These are phyloP conservation scores for Callitettix versicolor DNA, from an alignment of 1,140 invertebrate species.

Conservation along the genomic window DNA sequence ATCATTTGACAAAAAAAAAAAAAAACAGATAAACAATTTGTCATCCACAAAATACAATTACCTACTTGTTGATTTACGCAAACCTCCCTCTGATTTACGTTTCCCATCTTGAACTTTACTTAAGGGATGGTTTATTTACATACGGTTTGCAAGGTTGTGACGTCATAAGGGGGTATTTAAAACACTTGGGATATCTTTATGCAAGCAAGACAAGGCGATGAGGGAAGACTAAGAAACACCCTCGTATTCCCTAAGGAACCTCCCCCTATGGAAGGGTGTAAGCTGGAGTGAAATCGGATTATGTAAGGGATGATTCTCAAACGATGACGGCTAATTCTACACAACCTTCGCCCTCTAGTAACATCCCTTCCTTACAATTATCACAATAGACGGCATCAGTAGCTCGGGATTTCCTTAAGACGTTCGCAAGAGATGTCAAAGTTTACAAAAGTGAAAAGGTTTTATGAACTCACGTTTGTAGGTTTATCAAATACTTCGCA, in stretches of 20 bases:
- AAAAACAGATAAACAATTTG: too few species aligned
- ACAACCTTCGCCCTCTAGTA: not conserved
- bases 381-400: not conserved
- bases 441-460: not conserved
- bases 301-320: conserved; percentile 18
- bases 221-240: conserved; percentile 34
- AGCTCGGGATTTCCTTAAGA: not conserved
- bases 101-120: not conserved
- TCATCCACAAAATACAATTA: too few species aligned
- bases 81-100: too few species aligned
- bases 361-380: not conserved
- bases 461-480: too few species aligned
- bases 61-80: too few species aligned
- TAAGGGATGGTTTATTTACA: not conserved
- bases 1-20: too few species aligned
- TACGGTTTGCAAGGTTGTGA: not conserved
- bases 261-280: conserved; percentile 17
- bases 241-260: conserved; percentile 35
- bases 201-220: not conserved
- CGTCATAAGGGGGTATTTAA: not conserved
- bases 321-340: conserved; percentile 19
- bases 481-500: too few species aligned
- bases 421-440: not conserved
- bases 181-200: not conserved
- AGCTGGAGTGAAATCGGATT: conserved; percentile 21